Conservation (phyloP, 2,113 vertebrate species). For the Notarius quadriscutis region DNA sequence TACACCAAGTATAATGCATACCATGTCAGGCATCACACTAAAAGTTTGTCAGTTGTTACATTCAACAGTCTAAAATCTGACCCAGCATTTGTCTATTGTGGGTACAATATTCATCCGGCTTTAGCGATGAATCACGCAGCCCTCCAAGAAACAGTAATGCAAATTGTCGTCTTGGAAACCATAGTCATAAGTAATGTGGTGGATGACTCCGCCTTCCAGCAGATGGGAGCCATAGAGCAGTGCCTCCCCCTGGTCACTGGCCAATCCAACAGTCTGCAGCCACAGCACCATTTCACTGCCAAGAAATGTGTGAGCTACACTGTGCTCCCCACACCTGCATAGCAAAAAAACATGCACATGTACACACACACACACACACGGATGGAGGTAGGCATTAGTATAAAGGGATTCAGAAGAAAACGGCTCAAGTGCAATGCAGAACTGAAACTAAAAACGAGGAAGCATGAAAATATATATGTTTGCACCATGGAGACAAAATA, state of each 20-base stretch:
- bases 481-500: not conserved
- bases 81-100: not conserved
- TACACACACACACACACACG: constrained; percentile 45
- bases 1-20: not conserved
- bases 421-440: not conserved
- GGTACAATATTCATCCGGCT: not conserved
- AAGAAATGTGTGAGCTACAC: constrained; percentile 80
- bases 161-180: constrained; percentile 83
- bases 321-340: constrained; percentile 75
- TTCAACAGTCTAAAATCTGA: not conserved
- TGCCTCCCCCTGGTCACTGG: constrained; percentile 84
- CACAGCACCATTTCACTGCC: constrained; percentile 93
- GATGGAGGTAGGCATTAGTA: not conserved
- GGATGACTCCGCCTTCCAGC: constrained; percentile 83
- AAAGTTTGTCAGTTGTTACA: not conserved
- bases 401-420: constrained; percentile 10
- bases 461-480: not conserved
- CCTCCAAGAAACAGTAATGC: constrained; percentile 78
- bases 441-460: constrained; percentile 25
- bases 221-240: constrained; percentile 83
- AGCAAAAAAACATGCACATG: constrained; percentile 15
- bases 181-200: constrained; percentile 82
- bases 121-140: not conserved
- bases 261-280: constrained; percentile 89
- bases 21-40: not conserved